Evolutionary conservation across 2,113 vertebrate genomes (phyloP).

Genomic region (Anolis sagrei): DNA sequence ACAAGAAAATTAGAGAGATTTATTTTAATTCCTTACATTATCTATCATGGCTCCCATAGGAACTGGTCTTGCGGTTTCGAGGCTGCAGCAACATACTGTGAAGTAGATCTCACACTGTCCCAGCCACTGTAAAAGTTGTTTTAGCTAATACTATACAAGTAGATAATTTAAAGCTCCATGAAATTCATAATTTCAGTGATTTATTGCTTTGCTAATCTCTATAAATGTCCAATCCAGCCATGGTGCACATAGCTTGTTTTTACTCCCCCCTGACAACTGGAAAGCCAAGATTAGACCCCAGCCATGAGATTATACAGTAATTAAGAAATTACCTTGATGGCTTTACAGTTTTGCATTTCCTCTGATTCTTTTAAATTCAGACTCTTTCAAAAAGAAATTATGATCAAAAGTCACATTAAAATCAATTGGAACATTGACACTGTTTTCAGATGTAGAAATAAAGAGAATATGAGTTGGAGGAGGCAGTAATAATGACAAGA

Average conservation of each 20-base stretch:
- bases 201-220: slow-evolving; percentile 35
- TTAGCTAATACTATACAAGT: slow-evolving; percentile 42
- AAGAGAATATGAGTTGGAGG: neutral
- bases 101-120: slow-evolving; percentile 16
- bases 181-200: slow-evolving; percentile 37
- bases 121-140: slow-evolving; percentile 21
- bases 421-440: neutral
- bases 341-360: neutral
- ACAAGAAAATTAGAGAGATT: slow-evolving; percentile 1
- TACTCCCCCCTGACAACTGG: slow-evolving; percentile 12
- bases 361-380: neutral
- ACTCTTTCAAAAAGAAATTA: neutral
- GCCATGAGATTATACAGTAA: neutral
- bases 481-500: neutral
- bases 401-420: neutral
- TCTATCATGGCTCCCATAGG: slow-evolving; percentile 18
- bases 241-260: neutral
- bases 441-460: neutral
- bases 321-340: neutral
- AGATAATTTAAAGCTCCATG: slow-evolving; percentile 43
- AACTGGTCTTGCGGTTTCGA: slow-evolving; percentile 25
- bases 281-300: slow-evolving; percentile 22
- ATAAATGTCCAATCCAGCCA: neutral
- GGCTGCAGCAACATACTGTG: slow-evolving; percentile 12
- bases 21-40: slow-evolving; percentile 27